phyloP scores from a whole-genome alignment of 2,113 vertebrate genomes.

The Melanostigma gelatinosum region DNA sequence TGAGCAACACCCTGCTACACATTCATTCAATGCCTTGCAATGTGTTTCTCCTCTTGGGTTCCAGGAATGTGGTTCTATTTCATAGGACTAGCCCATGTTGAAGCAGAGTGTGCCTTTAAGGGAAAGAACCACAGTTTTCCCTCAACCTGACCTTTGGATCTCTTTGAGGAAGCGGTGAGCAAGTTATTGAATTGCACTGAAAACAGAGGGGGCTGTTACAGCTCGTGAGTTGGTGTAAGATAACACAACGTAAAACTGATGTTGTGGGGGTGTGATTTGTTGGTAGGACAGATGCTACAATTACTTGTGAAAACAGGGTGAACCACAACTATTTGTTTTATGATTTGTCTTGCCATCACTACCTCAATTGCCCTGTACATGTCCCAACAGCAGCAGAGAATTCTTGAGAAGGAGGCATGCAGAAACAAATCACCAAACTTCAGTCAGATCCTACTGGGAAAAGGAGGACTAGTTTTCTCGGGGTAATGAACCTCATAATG shows the following conservation, averaged over 20 bases:
- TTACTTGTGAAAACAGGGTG: slow-evolving; percentile 45
- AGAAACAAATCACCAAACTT: slow-evolving; percentile 27
- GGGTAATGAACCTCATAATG: neutral
- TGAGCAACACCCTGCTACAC: neutral
- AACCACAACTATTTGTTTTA: slow-evolving; percentile 42
- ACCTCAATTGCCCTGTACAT: slow-evolving; percentile 30
- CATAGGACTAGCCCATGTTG: neutral
- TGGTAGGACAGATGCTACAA: slow-evolving; percentile 6
- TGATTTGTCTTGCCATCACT: slow-evolving; percentile 2
- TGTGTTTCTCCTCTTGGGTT: neutral
- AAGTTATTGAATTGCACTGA: slow-evolving; percentile 13
- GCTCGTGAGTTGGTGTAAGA: neutral
- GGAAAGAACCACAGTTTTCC: neutral
- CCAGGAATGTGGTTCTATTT: neutral
- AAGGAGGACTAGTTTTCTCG: neutral
- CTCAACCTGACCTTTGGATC: slow-evolving; percentile 1
- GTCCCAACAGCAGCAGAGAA: slow-evolving; percentile 49
- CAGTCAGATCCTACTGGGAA: neutral
- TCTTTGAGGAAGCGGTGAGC: neutral
- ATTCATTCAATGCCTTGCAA: neutral
- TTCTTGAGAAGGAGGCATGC: slow-evolving; percentile 9
- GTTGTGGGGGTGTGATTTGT: neutral
- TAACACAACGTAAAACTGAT: neutral
- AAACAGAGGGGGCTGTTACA: neutral
- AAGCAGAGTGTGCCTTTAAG: neutral